phyloP scores from a whole-genome alignment of 1,140 invertebrate genomes.

The Globodera ellingtonae region DNA sequence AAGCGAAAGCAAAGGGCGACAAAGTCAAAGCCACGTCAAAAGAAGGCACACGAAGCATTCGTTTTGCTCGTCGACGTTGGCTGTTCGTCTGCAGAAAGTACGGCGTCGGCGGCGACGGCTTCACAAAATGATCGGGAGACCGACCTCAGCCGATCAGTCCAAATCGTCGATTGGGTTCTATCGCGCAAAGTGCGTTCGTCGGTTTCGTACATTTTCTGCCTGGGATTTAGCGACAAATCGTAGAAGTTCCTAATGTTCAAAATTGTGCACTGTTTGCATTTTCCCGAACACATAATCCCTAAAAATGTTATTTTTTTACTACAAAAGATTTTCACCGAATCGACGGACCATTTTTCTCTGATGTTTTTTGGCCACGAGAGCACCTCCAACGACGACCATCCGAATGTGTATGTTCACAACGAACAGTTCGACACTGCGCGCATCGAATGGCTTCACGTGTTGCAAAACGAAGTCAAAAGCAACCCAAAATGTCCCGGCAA shows the following conservation, averaged over 20 bases:
- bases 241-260: background rate
- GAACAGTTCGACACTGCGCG: slow-evolving; percentile 36
- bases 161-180: slow-evolving; percentile 37
- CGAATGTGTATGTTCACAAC: slow-evolving; percentile 42
- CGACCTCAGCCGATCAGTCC: slow-evolving; percentile 24
- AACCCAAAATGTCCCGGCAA: slow-evolving; percentile 36
- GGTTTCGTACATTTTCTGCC: background rate
- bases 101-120: too few relatives aligned
- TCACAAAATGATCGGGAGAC: background rate
- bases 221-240: slow-evolving; percentile 5
- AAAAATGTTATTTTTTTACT: background rate
- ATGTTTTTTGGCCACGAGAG: slow-evolving; percentile 41
- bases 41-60: background rate
- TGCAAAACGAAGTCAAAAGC: slow-evolving; percentile 36
- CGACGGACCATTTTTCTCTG: slow-evolving; percentile 38
- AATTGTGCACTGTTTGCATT: too few relatives aligned
- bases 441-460: slow-evolving; percentile 35
- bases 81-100: background rate
- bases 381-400: slow-evolving; percentile 26
- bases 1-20: background rate
- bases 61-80: slow-evolving; percentile 19
- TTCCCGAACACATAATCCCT: too few relatives aligned
- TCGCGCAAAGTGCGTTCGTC: slow-evolving; percentile 26
- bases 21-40: background rate
- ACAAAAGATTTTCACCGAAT: slow-evolving; percentile 39